Evolutionary conservation across 2,888 invertebrate genomes (phyloP), one percentile per base, ranked within the genome.

Genomic region (Apamea anceps): DNA sequence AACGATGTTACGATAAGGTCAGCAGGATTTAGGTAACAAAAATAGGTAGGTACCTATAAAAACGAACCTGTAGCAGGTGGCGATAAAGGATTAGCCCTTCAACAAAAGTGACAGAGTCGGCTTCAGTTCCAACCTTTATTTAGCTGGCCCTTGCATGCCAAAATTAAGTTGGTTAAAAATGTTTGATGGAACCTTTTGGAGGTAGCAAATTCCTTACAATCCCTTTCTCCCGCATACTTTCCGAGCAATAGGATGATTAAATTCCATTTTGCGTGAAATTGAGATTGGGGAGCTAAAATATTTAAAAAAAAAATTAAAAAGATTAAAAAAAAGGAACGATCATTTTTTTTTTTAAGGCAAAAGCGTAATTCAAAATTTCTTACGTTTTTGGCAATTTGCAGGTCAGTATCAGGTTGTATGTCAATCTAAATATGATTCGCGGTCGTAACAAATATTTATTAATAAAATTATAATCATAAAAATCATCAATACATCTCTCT

Each of bases 91-190:
- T 89, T 83, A 84, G 66, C 81, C 80, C 70, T 78, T 75, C 62
- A 82, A 75, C 72, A 79, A 68, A 76, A 75, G 54, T 68, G 72
- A 80, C 79, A 80, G 72, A 70, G 77, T 77, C 25, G 67, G 71
- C 71, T 76, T 70, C 32, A 77, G 68, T 76, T 45, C 37, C 13
- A 73, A 42, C 73, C 81, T 80, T 80, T 85, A 80, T 82, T 67
- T 76, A 85, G 67, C 72, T 60, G 37, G 51, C 60, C 80, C 67
- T 42, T 77, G 37, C 62, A 68, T 62, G 66, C 80, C 70, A 80
- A 81, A 79, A 85, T 88, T 80, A 82, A 67, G 65, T 82, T 78
- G 76, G 81, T 78, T 79, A 81, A 87, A 87, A 87, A 81, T 75
- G n/a, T 60, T 75, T 65, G n/a, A 72, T 28, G 21, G 21, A 73